Base-by-base conservation (phyloP, 2,888 invertebrate species). In the Onthophagus sagittarius region DNA sequence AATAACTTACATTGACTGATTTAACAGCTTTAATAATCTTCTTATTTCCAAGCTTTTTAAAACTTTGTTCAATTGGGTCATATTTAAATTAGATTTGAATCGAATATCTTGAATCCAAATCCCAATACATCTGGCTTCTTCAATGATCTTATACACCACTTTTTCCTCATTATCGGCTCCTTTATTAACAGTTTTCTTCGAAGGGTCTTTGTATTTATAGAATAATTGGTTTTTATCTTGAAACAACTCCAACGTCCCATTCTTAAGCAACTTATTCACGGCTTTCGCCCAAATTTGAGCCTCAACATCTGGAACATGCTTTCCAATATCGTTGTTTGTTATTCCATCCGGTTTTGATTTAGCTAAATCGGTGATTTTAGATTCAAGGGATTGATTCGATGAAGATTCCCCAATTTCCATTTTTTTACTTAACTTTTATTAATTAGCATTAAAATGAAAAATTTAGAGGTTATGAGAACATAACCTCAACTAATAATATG, bases 41-140 rank as follows among this genome's bases (percentile, higher is more conserved):
- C 82, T 97, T 98, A 93, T 93, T 86, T 99, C 99, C 74, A 99
- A 88, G 83, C 91, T 94, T 85, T 98, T 98, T 0, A 99, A 85
- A 64, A 97, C 94, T 88, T 98, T 98, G 79, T 94, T 96, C 2
- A 99, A 87, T 81, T 95, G 96, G 1, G 95, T 94, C 83, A 93
- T 93, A 73, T 94, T 93, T 71, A 99, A 87, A 84, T 98, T 98
- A 0, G 96, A 96, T 78, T 95, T 94, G 75, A 91, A 90, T 77
- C 98, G 89, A 75, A 99, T 97, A 80, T 99, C 98, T 77, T 97
- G 87, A 76, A 96, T 96, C 99, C 99, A 99, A 82, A 99, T 98
- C 14, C 99, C 99, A 83, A 95, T 97, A 83, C 95, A 97, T 0
- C 94, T 94, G 65, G 98, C 95, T 82, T 97, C 95, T 85, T 97